Evolutionary conservation across 2,888 invertebrate genomes (phyloP), one percentile per base, ranked within the genome.

Genomic region (Nasonia oneida): DNA sequence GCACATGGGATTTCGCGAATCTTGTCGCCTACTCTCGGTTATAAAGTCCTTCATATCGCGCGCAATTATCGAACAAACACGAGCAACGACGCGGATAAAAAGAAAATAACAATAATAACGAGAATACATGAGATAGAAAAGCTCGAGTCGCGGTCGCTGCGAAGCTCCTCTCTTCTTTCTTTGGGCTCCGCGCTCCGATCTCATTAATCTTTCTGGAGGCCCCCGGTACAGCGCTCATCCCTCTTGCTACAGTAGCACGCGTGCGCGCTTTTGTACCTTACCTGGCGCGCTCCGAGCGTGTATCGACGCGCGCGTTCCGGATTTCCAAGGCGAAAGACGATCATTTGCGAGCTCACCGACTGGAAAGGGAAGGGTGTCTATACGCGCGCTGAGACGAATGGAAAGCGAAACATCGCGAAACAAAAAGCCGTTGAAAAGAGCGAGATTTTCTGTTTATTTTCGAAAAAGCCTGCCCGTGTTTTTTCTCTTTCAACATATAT

Each of bases 131-230:
- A 64, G 8, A 29, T 29, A 8, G 33, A 29, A 67, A 29, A 29
- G 67, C 67, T 33, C 12, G 33, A 33, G 12, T 2, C 29, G n/a
- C 67, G 10, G n/a, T 29, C 67, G 67, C 33, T 14, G 29, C 18
- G 8, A 77, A 29, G 5, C 61, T 10, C 8, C 12, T 15, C 53
- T 37, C 6, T 15, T 61, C 39, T 39, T 53, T 61, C 57, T 37
- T 77, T 14, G 10, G 3, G 8, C 42, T 23, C 6, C 3, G 14
- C 39, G 53, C 33, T 5, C 42, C 29, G 78, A 78, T 78, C 78
- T 78, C 78, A 78, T 78, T 78, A 78, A 78, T 78, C 64, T 78
- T 47, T 8, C 74, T 47, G n/a, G 5, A 29, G 33, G n/a, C 29
- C 33, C 67, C 10, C 67, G 29, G 67, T 37, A 37, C 37, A 37